phyloP scores from a whole-genome alignment of 2,113 vertebrate genomes.

The Mustelus asterias region DNA sequence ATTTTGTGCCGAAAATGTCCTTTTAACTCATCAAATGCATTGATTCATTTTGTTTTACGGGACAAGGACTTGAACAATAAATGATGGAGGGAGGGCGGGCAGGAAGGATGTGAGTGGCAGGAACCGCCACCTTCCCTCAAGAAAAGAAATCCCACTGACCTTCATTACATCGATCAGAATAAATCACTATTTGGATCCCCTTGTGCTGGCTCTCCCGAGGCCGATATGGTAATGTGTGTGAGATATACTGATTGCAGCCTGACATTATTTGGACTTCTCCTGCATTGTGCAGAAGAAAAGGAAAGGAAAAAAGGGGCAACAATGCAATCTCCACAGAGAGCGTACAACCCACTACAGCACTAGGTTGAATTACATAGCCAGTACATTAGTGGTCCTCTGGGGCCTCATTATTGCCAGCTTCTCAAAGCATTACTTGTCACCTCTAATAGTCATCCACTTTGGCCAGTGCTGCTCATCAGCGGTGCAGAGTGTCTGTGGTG shows the following conservation, averaged over 20 bases:
- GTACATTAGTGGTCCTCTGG: constrained; percentile 31
- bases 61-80: neutral
- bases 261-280: neutral
- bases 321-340: neutral
- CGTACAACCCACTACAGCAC: neutral
- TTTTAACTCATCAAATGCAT: neutral
- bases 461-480: constrained; percentile 2
- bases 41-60: neutral
- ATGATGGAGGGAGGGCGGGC: neutral
- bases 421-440: constrained; percentile 31
- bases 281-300: neutral
- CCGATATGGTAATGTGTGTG: neutral
- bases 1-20: neutral
- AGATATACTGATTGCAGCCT: neutral
- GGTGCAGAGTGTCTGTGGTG: neutral
- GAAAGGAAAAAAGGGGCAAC: neutral
- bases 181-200: constrained; percentile 6
- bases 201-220: neutral
- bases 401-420: constrained; percentile 34
- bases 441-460: constrained; percentile 25
- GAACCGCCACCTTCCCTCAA: neutral
- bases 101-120: neutral
- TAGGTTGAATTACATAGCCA: constrained; percentile 24
- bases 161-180: neutral
- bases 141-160: neutral